Evolutionary conservation across 2,888 invertebrate species (phyloP), one percentile per base, ranked within the genome.

Genomic region (Cantharis nigra): DNA sequence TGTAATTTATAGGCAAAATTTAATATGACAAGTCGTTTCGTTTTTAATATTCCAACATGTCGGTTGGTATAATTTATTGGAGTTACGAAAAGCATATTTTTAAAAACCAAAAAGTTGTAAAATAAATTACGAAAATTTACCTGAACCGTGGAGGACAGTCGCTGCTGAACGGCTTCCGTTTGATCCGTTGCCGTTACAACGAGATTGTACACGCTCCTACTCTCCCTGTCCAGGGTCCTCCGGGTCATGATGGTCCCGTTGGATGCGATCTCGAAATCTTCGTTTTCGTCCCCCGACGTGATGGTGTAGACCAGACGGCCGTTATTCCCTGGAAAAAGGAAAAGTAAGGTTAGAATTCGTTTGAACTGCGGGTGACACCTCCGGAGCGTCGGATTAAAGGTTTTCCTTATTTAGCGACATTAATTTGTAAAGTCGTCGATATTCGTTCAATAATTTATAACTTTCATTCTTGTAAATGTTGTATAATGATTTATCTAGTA

Each of bases 211-310:
- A 93, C 90, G 13, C 94, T 92, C 81, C 93, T 91, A 63, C 92
- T 92, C 89, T 98, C 98, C 80, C 98, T 91, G 88, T 98, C 98
- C 84, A 98, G 90, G 65, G 89, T 86, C 81, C 91, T 92, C 76
- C 91, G 91, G 4, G 96, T 97, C 86, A 91, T 92, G 81, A 98
- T 93, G 14, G 96, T 96, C 70, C 98, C 98, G 87, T 97, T 97
- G 79, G 92, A 88, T 20, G 93, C 90, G 84, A 98, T 96, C 79
- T 90, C 91, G 87, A 98, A 98, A 86, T 95, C 95, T 49, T 91
- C 90, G 72, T 91, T 91, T 70, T 95, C 96, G 87, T 97, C 95
- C 70, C 97, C 97, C 64, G 93, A 93, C 69, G 93, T 92, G 83
- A 98, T 95, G 81, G 92, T 92, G 90, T 97, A 98, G 64, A 91